These are phyloP conservation scores for Hirudinaria manillensis DNA, from an alignment of 2,888 invertebrate genomes.

Conservation along the genomic window DNA sequence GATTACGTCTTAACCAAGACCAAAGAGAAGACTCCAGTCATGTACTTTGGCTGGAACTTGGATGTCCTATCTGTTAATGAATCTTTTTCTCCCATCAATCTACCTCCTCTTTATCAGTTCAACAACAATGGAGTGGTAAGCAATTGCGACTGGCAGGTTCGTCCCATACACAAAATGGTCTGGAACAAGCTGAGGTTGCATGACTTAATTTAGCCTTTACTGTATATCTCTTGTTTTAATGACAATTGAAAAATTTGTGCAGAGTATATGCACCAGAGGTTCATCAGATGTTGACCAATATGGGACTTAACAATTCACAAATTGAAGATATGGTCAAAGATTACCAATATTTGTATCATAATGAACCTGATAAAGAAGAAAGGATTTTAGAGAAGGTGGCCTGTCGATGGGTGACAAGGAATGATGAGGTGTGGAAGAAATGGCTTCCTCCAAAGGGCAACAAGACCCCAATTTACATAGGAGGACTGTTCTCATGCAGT, in stretches of 20 bases:
- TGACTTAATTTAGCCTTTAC: not conserved
- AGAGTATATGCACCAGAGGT: not conserved
- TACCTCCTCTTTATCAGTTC: not conserved
- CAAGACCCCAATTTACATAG: slow-evolving; percentile 59
- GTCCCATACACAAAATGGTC: not conserved
- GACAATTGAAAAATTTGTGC: not conserved
- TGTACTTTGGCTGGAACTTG: slow-evolving; percentile 22
- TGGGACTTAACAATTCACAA: not conserved
- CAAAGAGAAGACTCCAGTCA: slow-evolving; percentile 2
- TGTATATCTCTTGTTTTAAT: not conserved
- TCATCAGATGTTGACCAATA: not conserved
- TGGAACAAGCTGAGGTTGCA: slow-evolving; percentile 8
- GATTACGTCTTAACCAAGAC: slow-evolving; percentile 11
- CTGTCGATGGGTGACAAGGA: slow-evolving; percentile 64
- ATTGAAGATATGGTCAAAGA: not conserved
- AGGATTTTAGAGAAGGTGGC: slow-evolving; percentile 19
- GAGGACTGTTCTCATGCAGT: slow-evolving; percentile 68
- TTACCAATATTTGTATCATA: not conserved
- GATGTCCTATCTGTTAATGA: not conserved
- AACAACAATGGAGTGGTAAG: not conserved
- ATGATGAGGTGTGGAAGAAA: slow-evolving; percentile 55
- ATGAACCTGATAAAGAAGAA: not conserved
- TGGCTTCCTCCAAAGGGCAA: slow-evolving; percentile 54
- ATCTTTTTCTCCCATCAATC: not conserved
- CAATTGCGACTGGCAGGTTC: slow-evolving; percentile 4